Evolutionary conservation across 92 coral and sea anemone genomes (phyloP).

Genomic region (Phenganax stokvisi): DNA sequence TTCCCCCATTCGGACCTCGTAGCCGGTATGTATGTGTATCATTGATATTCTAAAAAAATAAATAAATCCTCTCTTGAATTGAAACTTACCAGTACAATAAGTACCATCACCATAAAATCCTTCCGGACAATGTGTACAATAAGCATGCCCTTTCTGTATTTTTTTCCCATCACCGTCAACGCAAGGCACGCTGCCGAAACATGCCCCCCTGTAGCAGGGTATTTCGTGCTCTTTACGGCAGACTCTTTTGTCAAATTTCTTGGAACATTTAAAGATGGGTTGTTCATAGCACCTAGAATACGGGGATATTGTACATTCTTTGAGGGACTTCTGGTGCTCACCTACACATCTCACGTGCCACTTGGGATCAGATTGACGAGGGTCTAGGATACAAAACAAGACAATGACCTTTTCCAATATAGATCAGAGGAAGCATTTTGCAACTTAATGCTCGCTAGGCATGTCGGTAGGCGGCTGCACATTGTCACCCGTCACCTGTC

Average conservation of each 20-base stretch:
- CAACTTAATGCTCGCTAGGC: too few relatives aligned
- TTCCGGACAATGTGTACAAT: constrained; percentile 71
- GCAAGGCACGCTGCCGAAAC: neutral
- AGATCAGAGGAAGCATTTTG: too few relatives aligned
- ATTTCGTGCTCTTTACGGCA: constrained; percentile 1
- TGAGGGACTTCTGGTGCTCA: neutral
- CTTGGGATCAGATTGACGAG: neutral
- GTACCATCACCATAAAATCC: constrained; percentile 68
- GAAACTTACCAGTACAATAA: constrained; percentile 61
- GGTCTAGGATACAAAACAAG: neutral
- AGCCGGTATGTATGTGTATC: neutral
- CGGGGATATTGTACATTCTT: neutral
- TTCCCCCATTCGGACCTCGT: too few relatives aligned
- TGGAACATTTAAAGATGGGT: neutral
- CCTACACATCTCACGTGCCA: neutral
- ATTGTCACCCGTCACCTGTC: too few relatives aligned
- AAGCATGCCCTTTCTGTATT: constrained; percentile 36
- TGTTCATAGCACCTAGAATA: neutral
- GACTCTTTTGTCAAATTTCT: constrained; percentile 20
- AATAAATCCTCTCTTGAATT: neutral
- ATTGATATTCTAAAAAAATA: neutral
- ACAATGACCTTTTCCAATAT: too few relatives aligned
- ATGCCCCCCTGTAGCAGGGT: neutral
- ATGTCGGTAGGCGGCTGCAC: too few relatives aligned
- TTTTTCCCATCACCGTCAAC: constrained; percentile 17